Evolutionary conservation across 2,888 invertebrate genomes (phyloP), one percentile per base, ranked within the genome.

Genomic region (Pegoplata infirma): DNA sequence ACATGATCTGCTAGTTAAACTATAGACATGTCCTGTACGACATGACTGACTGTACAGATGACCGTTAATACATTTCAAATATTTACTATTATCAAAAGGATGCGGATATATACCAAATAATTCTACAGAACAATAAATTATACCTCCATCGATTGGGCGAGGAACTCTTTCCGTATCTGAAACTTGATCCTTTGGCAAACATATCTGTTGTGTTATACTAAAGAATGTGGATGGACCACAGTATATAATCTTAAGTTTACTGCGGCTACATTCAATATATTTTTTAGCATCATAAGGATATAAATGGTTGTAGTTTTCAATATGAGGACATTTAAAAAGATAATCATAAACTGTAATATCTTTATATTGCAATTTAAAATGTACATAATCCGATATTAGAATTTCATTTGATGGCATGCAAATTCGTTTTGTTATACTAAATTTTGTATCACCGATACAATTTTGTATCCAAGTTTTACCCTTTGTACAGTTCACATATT

Each of bases 11-110:
- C 46, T 21, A 3, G 40, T 23, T 28, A 71, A 32, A 28, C 58
- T 58, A 46, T 51, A 76, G 1, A 59, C 28, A 51, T 21, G 16
- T 0, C 69, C 76, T 0, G 25, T 6, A 17, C 19, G n/a, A 64
- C 69, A 69, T 2, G 32, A n/a, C 25, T 53, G 44, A 4, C 17
- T 46, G 8, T 59, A 21, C 16, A 76, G 16, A 2, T 23, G 10
- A 3, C 69, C 76, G 8, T 76, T 5, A 14, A 59, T 21, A 23
- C 76, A 76, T 59, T 64, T 69, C 4, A 76, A 19, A 14, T 76
- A 76, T 17, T 53, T 63, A 5, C 25, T 5, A 46, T 76, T 76
- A 17, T 16, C 44, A 36, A 76, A 76, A 0, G 76, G 76, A 69
- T 76, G 32, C 5, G 76, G 76, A 76, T 21, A 76, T 4, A 69